Percentiles rank a stretch among this genome's conserved stretches.
Conservation (phyloP, 1,140 invertebrate genomes). For the Listronotus bonariensis region DNA sequence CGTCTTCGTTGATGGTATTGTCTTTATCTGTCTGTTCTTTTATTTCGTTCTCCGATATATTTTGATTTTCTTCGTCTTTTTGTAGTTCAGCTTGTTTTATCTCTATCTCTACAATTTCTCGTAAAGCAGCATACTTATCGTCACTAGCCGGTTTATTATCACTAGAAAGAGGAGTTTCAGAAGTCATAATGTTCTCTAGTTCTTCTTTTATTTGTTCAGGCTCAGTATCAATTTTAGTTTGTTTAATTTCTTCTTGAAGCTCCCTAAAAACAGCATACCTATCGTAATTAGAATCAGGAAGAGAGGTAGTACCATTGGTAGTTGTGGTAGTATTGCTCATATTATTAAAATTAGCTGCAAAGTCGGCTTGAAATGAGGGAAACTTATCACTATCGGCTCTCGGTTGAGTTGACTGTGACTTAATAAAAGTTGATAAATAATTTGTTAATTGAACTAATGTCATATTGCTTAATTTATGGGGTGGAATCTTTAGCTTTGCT, state of each 20-base stretch:
- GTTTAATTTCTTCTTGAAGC: slow-evolving; percentile 69
- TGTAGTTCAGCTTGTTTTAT: slow-evolving; percentile 36
- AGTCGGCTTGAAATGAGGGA: slow-evolving; percentile 62
- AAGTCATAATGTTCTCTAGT: slow-evolving; percentile 42
- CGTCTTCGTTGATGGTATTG: slow-evolving; percentile 32
- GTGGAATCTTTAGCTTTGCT: slow-evolving; percentile 72
- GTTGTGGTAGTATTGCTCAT: slow-evolving; percentile 54
- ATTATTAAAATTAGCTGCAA: slow-evolving; percentile 68
- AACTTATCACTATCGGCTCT: slow-evolving; percentile 26
- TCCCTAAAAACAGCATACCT: slow-evolving; percentile 86
- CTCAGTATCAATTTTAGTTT: slow-evolving; percentile 57
- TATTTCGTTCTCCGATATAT: slow-evolving; percentile 55
- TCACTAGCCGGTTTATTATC: slow-evolving; percentile 54
- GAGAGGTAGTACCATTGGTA: background rate
- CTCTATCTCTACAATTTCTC: slow-evolving; percentile 67
- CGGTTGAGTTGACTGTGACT: slow-evolving; percentile 50
- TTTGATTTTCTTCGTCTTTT: slow-evolving; percentile 39
- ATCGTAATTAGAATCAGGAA: slow-evolving; percentile 60
- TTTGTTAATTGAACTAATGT: slow-evolving; percentile 82
- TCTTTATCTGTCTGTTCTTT: slow-evolving; percentile 50
- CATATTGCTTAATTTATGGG: slow-evolving; percentile 78
- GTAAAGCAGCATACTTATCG: slow-evolving; percentile 72
- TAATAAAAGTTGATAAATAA: slow-evolving; percentile 71
- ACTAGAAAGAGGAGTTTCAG: slow-evolving; percentile 12
- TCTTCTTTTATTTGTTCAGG: slow-evolving; percentile 51